Conservation (phyloP, 2,888 invertebrate species). For the Trichogramma evanescens region DNA sequence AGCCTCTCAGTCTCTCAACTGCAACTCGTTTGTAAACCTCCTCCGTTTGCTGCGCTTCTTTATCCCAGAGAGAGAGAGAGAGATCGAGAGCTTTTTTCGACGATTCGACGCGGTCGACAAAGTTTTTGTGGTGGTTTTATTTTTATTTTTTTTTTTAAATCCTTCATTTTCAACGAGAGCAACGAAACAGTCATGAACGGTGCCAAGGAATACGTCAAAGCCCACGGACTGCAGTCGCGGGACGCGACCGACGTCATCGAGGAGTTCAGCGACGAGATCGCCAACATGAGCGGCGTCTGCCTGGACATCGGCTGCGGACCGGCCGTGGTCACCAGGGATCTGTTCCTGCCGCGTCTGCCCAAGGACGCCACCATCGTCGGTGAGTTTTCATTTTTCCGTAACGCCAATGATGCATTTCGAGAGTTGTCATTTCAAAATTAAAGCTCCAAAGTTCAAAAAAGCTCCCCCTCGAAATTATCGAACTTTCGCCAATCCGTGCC, state of each 20-base stretch:
- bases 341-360: constrained; percentile 59
- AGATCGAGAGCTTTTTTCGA: neutral
- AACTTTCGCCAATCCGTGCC: neutral
- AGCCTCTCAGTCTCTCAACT: too few relatives aligned
- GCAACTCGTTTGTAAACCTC: too few relatives aligned
- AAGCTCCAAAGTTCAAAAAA: too few relatives aligned
- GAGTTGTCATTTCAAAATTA: too few relatives aligned
- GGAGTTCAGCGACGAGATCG: constrained; percentile 51
- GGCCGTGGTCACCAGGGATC: constrained; percentile 61
- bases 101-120: too few relatives aligned
- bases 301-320: constrained; percentile 70
- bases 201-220: constrained; percentile 54
- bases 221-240: constrained; percentile 62
- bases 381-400: constrained; percentile 23
- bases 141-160: neutral
- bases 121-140: neutral
- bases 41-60: neutral
- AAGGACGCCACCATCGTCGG: constrained; percentile 46
- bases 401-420: neutral
- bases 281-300: constrained; percentile 39
- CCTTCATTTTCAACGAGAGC: constrained; percentile 28
- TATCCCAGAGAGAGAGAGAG: too few relatives aligned
- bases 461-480: too few relatives aligned
- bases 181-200: constrained; percentile 33
- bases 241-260: constrained; percentile 60